phyloP scores from a whole-genome alignment of 2,113 vertebrate genomes.

The Phainopepla nitens region DNA sequence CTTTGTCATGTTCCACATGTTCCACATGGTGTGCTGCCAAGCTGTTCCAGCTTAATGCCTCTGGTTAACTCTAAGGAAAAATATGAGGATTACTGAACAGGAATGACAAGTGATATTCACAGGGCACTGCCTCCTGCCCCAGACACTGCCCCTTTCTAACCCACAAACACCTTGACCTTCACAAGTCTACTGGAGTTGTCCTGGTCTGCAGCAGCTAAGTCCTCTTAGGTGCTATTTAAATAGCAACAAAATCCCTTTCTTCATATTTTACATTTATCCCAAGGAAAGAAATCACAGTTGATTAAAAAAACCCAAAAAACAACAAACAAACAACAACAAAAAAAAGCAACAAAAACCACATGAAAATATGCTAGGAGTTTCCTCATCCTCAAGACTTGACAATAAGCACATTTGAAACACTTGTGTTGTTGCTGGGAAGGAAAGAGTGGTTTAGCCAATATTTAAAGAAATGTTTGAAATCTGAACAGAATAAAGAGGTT shows the following conservation, averaged over 20 bases:
- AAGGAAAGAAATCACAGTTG: background rate
- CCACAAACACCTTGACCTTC: background rate
- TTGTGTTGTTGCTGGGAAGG: background rate
- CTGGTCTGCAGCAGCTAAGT: background rate
- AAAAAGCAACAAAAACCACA: background rate
- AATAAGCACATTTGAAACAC: background rate
- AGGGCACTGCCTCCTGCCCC: background rate
- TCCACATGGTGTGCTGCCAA: background rate
- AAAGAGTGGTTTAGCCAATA: background rate
- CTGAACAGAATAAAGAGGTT: background rate
- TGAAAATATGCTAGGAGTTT: background rate
- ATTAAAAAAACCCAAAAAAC: background rate
- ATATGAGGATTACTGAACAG: background rate
- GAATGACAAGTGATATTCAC: background rate
- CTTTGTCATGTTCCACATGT: background rate
- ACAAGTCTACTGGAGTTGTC: background rate
- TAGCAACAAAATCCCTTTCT: background rate
- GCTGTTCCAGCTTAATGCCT: background rate
- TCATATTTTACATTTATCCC: background rate
- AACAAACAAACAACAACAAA: background rate
- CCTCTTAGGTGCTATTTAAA: background rate
- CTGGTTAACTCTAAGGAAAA: background rate
- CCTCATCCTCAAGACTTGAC: rapidly evolving
- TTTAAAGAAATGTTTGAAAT: background rate
- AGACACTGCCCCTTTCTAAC: background rate